A percentile compares a stretch with the other conserved stretches of the same genome.
phyloP scores from a whole-genome alignment of 2,888 invertebrate species.

The Limnephilus rhombicus region DNA sequence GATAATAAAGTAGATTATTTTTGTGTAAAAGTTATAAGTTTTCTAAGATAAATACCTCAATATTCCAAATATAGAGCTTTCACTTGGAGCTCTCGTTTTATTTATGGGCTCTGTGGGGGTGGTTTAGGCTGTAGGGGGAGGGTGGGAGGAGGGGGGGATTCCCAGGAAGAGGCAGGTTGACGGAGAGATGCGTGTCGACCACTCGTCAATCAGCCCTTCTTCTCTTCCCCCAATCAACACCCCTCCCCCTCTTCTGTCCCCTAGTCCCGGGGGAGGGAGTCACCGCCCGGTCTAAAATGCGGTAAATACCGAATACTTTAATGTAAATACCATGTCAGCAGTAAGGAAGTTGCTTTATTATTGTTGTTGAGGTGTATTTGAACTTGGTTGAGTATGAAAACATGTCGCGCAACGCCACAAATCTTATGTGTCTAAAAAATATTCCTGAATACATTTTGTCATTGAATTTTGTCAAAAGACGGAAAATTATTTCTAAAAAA shows the following conservation, averaged over 20 bases:
- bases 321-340: not conserved
- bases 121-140: not conserved
- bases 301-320: not conserved
- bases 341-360: not conserved
- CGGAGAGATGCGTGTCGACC: slow-evolving; percentile 61
- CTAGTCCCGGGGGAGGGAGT: not conserved
- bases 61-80: slow-evolving; percentile 13
- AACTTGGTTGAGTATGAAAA: not conserved
- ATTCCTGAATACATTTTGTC: not conserved
- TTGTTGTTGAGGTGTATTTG: not conserved
- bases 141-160: not conserved
- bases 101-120: slow-evolving; percentile 18
- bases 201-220: slow-evolving; percentile 62
- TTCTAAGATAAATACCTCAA: not conserved
- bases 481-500: no score
- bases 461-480: not conserved
- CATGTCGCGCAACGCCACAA: not conserved
- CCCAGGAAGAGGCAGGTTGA: slow-evolving; percentile 52
- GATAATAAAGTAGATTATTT: not conserved
- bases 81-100: slow-evolving; percentile 25
- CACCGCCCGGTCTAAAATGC: not conserved
- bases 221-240: slow-evolving; percentile 33
- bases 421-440: not conserved
- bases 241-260: not conserved
- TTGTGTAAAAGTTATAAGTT: not conserved